phyloP scores from a whole-genome alignment of 2,113 vertebrate genomes.

The Athene noctua region DNA sequence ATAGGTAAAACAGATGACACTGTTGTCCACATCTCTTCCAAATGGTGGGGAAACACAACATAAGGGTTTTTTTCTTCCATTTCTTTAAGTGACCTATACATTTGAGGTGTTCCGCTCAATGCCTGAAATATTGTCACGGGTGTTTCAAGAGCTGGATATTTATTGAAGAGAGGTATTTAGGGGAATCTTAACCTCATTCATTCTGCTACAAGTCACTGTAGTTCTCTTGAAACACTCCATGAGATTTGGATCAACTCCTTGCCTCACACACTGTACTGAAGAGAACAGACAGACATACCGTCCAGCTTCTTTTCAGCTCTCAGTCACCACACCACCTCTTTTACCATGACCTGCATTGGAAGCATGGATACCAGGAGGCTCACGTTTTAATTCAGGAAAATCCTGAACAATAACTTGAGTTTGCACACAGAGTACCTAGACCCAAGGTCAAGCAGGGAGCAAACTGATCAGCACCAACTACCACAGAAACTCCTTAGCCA shows the following conservation, averaged over 20 bases:
- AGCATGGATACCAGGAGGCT: background rate
- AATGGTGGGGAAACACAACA: background rate
- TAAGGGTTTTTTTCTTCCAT: background rate
- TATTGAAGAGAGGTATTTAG: background rate
- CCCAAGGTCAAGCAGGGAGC: background rate
- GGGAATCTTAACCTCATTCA: background rate
- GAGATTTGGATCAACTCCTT: background rate
- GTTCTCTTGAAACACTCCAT: background rate
- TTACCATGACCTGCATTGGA: background rate
- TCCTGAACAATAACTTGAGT: background rate
- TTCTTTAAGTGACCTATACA: background rate
- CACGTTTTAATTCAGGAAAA: background rate
- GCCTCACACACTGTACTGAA: background rate
- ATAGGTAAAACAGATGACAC: background rate
- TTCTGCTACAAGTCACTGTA: background rate
- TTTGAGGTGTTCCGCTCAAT: background rate
- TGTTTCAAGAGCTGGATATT: background rate
- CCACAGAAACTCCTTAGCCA: background rate
- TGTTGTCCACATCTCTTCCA: background rate
- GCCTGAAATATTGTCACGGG: background rate
- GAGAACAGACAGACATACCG: background rate
- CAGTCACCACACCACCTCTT: background rate
- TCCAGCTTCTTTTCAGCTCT: background rate
- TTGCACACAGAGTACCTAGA: background rate
- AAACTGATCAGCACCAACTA: background rate